Percentiles rank a stretch among this genome's conserved stretches.
Evolutionary conservation across 2,888 invertebrate genomes (phyloP).

Genomic region (Hymenopus coronatus): DNA sequence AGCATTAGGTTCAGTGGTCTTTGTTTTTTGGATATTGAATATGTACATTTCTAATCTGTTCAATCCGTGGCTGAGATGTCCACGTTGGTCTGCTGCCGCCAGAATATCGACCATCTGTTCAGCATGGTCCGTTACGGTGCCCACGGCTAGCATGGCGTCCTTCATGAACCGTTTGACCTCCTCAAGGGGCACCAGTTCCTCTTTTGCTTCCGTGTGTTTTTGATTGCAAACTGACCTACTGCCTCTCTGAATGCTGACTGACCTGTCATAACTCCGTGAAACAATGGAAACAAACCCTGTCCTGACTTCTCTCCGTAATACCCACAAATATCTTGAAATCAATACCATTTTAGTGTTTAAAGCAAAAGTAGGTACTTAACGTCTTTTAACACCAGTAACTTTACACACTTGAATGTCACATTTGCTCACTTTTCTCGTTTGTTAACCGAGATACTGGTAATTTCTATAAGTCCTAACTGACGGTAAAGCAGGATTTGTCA

Average conservation of each 20-base stretch:
- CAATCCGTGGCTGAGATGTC: conserved; percentile 86
- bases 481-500: background rate
- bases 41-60: conserved; percentile 65
- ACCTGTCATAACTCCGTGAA: background rate
- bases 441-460: background rate
- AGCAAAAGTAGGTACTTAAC: background rate
- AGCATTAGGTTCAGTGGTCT: conserved; percentile 61
- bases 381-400: background rate
- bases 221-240: background rate
- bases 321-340: background rate
- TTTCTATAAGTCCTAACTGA: background rate
- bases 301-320: background rate
- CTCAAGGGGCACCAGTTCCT: conserved; percentile 48
- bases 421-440: background rate
- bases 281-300: background rate
- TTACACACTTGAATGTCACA: background rate
- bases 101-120: conserved; percentile 65
- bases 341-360: background rate
- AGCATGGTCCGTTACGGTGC: conserved; percentile 61
- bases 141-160: conserved; percentile 65
- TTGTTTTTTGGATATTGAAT: conserved; percentile 41
- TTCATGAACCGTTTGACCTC: conserved; percentile 61
- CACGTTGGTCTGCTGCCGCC: conserved; percentile 72
- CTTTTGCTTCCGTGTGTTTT: too few species aligned
- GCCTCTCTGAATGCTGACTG: background rate